Evolutionary conservation across 1,140 invertebrate genomes (phyloP).

Genomic region (Zaprionus lachaisei): DNA sequence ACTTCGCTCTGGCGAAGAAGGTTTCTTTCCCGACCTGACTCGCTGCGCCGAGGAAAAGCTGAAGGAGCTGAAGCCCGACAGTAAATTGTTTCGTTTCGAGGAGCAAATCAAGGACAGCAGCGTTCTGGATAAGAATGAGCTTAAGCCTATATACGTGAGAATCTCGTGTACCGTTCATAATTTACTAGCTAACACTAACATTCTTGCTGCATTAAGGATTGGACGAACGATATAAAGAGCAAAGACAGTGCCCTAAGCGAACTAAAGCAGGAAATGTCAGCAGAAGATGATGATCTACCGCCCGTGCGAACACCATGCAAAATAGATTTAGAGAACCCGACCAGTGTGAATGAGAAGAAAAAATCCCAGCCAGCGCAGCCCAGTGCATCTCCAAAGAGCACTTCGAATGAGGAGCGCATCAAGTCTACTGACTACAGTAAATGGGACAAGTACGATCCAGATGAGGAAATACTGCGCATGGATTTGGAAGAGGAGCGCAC

Average conservation of each 20-base stretch:
- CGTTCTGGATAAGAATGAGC: slow-evolving; percentile 74
- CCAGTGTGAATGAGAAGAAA: neutral
- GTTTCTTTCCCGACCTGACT: slow-evolving; percentile 87
- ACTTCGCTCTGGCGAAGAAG: slow-evolving; percentile 89
- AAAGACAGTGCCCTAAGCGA: slow-evolving; percentile 84
- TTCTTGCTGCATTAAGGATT: slow-evolving; percentile 62
- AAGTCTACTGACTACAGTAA: slow-evolving; percentile 87
- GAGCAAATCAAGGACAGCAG: slow-evolving; percentile 80
- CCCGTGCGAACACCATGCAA: slow-evolving; percentile 58
- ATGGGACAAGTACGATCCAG: slow-evolving; percentile 90
- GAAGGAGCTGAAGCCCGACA: slow-evolving; percentile 85
- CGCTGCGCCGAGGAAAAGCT: slow-evolving; percentile 86
- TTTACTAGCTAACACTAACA: neutral
- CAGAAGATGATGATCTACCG: slow-evolving; percentile 35
- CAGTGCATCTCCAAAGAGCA: neutral
- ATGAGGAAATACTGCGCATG: slow-evolving; percentile 88
- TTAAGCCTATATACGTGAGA: slow-evolving; percentile 69
- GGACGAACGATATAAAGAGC: slow-evolving; percentile 85
- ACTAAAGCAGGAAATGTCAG: slow-evolving; percentile 47
- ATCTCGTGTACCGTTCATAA: too few species aligned
- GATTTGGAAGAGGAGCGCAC: slow-evolving; percentile 87
- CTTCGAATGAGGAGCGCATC: slow-evolving; percentile 40
- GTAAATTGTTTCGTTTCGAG: slow-evolving; percentile 85
- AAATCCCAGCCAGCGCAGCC: neutral
- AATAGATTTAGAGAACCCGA: slow-evolving; percentile 50